Percentiles rank a stretch among this genome's conserved stretches.
phyloP scores from a whole-genome alignment of 1,140 invertebrate species.

The Drosophila erecta region DNA sequence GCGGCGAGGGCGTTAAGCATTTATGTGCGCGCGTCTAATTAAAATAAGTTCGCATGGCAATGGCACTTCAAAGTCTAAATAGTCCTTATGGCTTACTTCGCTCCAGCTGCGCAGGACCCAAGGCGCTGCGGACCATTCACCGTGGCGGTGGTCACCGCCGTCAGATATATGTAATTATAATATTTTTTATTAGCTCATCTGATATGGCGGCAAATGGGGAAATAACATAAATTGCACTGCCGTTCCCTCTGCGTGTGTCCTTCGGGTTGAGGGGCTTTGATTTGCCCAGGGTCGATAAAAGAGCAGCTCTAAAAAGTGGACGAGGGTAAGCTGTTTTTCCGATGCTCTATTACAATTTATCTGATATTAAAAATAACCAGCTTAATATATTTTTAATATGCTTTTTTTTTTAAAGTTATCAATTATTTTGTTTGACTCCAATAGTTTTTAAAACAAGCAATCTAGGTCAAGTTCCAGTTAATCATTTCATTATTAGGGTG shows the following conservation, averaged over 20 bases:
- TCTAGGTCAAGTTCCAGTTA: background rate
- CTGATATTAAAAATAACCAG: too few species aligned
- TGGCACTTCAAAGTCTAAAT: conserved; percentile 83
- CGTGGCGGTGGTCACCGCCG: conserved; percentile 9
- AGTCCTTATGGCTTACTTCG: conserved; percentile 78
- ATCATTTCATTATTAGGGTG: background rate
- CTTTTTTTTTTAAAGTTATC: too few species aligned
- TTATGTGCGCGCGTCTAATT: conserved; percentile 80
- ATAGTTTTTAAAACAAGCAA: too few species aligned
- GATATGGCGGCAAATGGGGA: conserved; percentile 71
- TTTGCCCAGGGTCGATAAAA: conserved; percentile 38
- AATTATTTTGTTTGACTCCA: too few species aligned
- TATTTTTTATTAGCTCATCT: conserved; percentile 84
- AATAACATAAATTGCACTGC: conserved; percentile 77
- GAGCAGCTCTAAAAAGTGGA: background rate
- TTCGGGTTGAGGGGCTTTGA: conserved; percentile 46
- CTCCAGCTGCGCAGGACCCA: conserved; percentile 47
- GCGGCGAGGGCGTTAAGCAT: conserved; percentile 70
- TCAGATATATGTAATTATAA: conserved; percentile 80
- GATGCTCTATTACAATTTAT: conserved; percentile 1
- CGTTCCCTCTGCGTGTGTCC: conserved; percentile 29
- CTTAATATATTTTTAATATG: too few species aligned
- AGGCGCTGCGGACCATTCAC: conserved; percentile 43
- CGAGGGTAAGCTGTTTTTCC: background rate
- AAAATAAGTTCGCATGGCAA: conserved; percentile 82